A percentile compares a stretch with the other conserved stretches of the same genome.
These are phyloP conservation scores for Andrena cerasifolii DNA, from an alignment of 1,140 invertebrate species.

Conservation along the genomic window DNA sequence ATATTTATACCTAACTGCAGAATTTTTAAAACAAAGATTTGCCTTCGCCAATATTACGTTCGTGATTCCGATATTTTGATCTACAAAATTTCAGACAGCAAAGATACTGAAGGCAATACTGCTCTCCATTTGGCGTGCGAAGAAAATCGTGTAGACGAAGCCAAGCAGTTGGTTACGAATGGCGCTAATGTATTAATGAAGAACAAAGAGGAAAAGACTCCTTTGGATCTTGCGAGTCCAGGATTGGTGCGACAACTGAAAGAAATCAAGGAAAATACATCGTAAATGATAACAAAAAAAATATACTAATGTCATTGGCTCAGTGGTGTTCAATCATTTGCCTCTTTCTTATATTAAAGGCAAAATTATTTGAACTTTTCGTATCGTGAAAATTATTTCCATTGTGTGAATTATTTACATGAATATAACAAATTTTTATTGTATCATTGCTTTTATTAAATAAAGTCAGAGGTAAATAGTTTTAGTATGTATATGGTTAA, in stretches of 20 bases:
- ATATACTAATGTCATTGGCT: neutral
- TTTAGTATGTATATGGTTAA: neutral
- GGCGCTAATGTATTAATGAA: constrained; percentile 85
- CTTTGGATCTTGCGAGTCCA: constrained; percentile 86
- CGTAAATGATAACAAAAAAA: constrained; percentile 2
- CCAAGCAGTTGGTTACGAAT: constrained; percentile 86
- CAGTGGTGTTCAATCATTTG: constrained; percentile 25
- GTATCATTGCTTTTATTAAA: constrained; percentile 27
- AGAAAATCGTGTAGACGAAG: constrained; percentile 88
- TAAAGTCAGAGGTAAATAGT: constrained; percentile 6
- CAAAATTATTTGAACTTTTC: neutral
- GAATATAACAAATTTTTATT: constrained; percentile 10
- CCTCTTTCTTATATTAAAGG: neutral
- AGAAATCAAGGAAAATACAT: constrained; percentile 54
- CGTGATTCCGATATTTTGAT: neutral
- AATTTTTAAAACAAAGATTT: constrained; percentile 25
- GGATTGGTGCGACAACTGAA: constrained; percentile 75
- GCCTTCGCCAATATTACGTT: constrained; percentile 19
- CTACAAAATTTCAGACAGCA: constrained; percentile 78
- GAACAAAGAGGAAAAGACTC: constrained; percentile 89
- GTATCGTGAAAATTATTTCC: neutral
- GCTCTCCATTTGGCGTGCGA: constrained; percentile 93
- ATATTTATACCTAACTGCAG: too few relatives aligned
- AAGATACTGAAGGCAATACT: constrained; percentile 87
- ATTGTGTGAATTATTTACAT: neutral